A percentile compares a stretch with the other conserved stretches of the same genome.
phyloP scores from a whole-genome alignment of 2,888 invertebrate species.

The Reticulitermes lucifugus region DNA sequence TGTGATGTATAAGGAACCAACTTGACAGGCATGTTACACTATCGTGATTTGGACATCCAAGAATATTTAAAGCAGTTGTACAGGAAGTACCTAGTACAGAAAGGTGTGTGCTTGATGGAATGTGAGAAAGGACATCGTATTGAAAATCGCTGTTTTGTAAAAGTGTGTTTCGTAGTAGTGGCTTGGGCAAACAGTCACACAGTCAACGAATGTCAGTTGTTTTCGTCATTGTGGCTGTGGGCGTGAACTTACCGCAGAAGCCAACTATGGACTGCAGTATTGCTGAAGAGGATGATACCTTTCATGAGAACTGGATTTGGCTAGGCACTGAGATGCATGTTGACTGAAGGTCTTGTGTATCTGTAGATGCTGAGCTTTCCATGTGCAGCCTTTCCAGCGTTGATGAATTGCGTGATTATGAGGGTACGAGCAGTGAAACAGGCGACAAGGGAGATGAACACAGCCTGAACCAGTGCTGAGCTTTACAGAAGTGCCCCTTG shows the following conservation, averaged over 20 bases:
- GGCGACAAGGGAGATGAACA: no score
- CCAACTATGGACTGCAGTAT: no score
- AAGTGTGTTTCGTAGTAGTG: not conserved
- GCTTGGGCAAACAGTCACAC: not conserved
- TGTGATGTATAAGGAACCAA: not conserved
- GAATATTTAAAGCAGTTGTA: not conserved
- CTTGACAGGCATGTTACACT: not conserved
- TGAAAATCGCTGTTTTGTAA: not conserved
- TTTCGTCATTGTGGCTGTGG: not conserved
- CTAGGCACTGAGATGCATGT: no score
- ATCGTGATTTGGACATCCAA: not conserved
- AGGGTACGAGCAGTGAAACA: no score
- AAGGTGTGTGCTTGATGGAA: not conserved
- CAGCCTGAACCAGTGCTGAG: no score
- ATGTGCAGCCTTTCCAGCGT: no score
- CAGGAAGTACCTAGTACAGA: not conserved
- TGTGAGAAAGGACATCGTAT: not conserved
- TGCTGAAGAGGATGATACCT: no score
- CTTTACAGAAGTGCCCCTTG: no score
- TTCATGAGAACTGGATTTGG: no score
- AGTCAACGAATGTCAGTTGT: not conserved
- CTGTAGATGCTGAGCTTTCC: no score
- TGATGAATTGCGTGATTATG: no score
- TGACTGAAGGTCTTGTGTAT: no score
- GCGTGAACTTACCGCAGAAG: not conserved